Evolutionary conservation across 2,888 invertebrate genomes (phyloP), one percentile per base, ranked within the genome.

Genomic region (Lysandra coridon): DNA sequence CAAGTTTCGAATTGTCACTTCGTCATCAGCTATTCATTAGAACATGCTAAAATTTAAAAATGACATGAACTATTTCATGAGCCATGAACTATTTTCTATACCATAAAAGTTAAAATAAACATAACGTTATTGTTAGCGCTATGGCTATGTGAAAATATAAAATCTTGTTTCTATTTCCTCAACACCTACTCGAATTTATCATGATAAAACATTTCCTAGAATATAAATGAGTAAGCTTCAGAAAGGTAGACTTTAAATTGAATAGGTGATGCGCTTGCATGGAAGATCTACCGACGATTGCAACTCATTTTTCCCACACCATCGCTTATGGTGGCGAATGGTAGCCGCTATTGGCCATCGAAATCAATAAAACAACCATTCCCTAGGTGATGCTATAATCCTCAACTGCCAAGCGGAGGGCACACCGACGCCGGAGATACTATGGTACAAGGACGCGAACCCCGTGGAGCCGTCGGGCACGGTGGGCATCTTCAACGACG

Each of bases 381-480:
- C 37, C 78, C n/a, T 91, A 96, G 99, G 99, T 87, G 98, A 99
- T 95, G 98, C 98, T 86, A 98, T 99, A 91, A 98, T 98, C 90
- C 97, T 99, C 91, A 98, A 98, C 95, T 99, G 99, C 95, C 98
- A 98, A 93, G 99, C 99, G 82, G 98, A 98, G 93, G 99, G 99
- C 86, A 98, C 98, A 79, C 99, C 99, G 83, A 97, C 98, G 84
- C 99, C 99, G 81, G 98, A 98, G 92, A 98, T 99, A 87, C 96
- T 98, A 83, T 99, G 99, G 99, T 98, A 97, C 95, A 99, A 98
- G 94, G 98, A 98, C 94, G 98, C 97, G 84, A 97, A 97, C 92
- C 98, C 98, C 81, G 98, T 98, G 87, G 98, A 98, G 90, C 97
- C 98, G 79, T 97, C 98, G 83, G 96, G 97, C 85, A 98, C 98